Base-by-base conservation (phyloP, 2,797 vertebrate genomes). In the Aplochiton taeniatus region DNA sequence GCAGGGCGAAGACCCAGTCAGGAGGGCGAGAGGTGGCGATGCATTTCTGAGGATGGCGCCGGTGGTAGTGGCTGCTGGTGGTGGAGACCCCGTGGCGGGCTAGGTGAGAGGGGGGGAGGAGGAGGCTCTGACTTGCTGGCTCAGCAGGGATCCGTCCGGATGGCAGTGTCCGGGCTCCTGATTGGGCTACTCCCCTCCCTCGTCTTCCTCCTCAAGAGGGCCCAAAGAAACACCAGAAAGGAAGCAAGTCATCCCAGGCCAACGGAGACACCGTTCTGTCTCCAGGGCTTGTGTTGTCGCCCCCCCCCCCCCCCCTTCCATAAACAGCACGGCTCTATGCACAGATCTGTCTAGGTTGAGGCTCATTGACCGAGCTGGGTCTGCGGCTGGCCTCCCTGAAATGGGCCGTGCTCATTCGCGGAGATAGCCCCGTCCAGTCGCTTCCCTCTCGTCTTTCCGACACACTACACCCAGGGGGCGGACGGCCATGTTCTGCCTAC, bases 381-480 rank as follows among this genome's bases (percentile, higher is more conserved):
- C 50, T 61, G 43, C 68, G 2, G 52, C 20, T 20, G 42, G 31
- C 55, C 5, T 68, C 46, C 55, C 63, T 61, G 66, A 58, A 75
- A 53, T 51, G 60, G 74, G 69, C 68, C 56, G 65, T 16, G 75
- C 68, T 74, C 65, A 72, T 73, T 63, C 55, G 64, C 72, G 68
- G 68, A 73, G 64, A 61, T 67, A 68, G 58, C 66, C 48, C 75
- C 61, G 64, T 71, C 62, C 10, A 53, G 72, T 77, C 77, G 58
- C 65, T 70, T 64, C 68, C 73, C 58, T 43, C 51, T 68, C 64
- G 43, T 41, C 77, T 79, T 82, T 64, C 58, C 51, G 74, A 81
- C 81, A 66, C 69, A 70, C 54, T 69, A 77, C 76, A 79, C 70
- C 69, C 83, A 54, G 48, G 55, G 7, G 42, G 9, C 1, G 46